Evolutionary conservation across 2,888 invertebrate genomes (phyloP).

Genomic region (Agrilus biguttatus): DNA sequence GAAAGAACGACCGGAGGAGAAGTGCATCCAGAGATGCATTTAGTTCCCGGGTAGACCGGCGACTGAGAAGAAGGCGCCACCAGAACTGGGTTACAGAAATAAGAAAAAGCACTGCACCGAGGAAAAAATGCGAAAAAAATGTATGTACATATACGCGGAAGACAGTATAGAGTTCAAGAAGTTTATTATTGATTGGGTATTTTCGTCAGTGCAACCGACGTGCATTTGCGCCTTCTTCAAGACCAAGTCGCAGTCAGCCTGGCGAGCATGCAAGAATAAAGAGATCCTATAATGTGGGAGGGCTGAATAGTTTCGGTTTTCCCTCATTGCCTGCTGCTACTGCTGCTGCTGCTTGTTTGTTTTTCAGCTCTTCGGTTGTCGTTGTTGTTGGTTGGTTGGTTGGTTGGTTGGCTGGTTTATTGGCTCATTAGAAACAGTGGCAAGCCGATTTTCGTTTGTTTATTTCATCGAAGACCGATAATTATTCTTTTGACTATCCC

Average conservation of each 20-base stretch:
- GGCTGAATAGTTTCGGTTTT: slow-evolving; percentile 7
- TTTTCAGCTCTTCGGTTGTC: background rate
- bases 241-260: background rate
- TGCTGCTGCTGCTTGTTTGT: too few relatives aligned
- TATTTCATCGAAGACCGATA: too few relatives aligned
- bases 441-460: too few relatives aligned
- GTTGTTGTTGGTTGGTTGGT: background rate
- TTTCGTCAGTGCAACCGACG: slow-evolving; percentile 20
- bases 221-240: slow-evolving; percentile 5
- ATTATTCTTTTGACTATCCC: too few relatives aligned
- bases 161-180: slow-evolving; percentile 31
- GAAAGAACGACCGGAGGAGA: slow-evolving; percentile 10
- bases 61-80: slow-evolving; percentile 28
- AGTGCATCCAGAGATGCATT: slow-evolving; percentile 19
- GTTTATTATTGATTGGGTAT: slow-evolving; percentile 34
- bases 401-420: too few relatives aligned
- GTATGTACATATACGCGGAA: slow-evolving; percentile 34
- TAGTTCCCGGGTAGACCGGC: slow-evolving; percentile 28
- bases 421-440: too few relatives aligned
- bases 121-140: slow-evolving; percentile 30
- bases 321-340: slow-evolving; percentile 1
- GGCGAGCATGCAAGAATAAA: slow-evolving; percentile 1
- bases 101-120: slow-evolving; percentile 26
- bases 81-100: slow-evolving; percentile 33
- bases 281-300: background rate